These are phyloP conservation scores for Ranitomeya variabilis DNA, from an alignment of 2,113 vertebrate genomes.

Conservation along the genomic window DNA sequence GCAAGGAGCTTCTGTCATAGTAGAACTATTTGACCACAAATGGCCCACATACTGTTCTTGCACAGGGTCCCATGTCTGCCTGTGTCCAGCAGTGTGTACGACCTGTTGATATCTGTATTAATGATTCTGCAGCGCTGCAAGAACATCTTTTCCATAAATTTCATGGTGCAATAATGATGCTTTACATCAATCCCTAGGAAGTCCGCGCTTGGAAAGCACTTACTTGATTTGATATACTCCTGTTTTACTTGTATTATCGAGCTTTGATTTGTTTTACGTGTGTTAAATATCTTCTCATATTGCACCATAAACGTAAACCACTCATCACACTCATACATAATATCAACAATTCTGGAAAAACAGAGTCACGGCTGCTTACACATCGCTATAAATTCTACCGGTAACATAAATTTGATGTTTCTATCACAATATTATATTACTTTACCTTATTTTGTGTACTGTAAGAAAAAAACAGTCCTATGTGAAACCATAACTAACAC, in stretches of 20 bases:
- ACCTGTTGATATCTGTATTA: not conserved
- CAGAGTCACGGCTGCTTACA: not conserved
- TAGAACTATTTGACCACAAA: too few species aligned
- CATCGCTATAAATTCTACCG: too few species aligned
- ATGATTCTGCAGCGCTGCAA: not conserved
- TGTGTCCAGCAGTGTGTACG: not conserved
- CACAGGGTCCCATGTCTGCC: too few species aligned
- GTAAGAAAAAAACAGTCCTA: not conserved
- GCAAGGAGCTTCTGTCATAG: too few species aligned
- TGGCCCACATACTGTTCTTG: too few species aligned
- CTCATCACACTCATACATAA: not conserved
- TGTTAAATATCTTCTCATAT: conserved; percentile 1
- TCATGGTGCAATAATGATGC: not conserved
- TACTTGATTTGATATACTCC: conserved; percentile 17
- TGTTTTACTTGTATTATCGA: not conserved
- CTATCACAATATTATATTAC: not conserved
- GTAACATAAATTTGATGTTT: not conserved
- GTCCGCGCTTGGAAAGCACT: conserved; percentile 1
- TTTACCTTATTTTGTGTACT: not conserved
- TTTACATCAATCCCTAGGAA: not conserved
- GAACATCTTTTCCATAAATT: not conserved
- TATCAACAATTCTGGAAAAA: not conserved
- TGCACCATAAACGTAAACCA: conserved; percentile 21
- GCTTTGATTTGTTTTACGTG: conserved; percentile 41
- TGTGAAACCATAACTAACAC: not conserved